Conservation (phyloP, 2,888 invertebrate species). For the Drosophila mimetica region DNA sequence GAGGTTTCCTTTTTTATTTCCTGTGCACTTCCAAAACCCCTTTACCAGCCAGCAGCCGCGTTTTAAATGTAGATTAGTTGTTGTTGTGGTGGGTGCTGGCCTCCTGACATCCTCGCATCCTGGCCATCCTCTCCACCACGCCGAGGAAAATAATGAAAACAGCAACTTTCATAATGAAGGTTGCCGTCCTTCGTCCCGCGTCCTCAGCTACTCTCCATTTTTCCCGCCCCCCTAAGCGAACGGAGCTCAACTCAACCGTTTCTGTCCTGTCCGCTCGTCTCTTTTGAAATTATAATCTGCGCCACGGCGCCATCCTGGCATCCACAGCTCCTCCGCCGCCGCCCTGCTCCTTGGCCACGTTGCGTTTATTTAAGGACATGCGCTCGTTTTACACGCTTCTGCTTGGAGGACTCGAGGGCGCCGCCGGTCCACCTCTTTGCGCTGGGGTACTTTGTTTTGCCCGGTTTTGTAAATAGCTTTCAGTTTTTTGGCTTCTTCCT, state of each 20-base stretch:
- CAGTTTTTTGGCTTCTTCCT: slow-evolving; percentile 52
- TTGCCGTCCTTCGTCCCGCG: slow-evolving; percentile 37
- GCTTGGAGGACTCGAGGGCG: slow-evolving; percentile 52
- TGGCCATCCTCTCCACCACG: slow-evolving; percentile 35
- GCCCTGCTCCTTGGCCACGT: slow-evolving; percentile 28
- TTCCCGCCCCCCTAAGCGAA: slow-evolving; percentile 2
- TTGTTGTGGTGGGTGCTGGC: slow-evolving; percentile 51
- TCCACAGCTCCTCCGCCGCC: slow-evolving; percentile 15
- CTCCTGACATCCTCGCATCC: slow-evolving; percentile 36
- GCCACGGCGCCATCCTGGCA: slow-evolving; percentile 53
- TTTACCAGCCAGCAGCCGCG: slow-evolving; percentile 17
- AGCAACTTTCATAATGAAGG: slow-evolving; percentile 81
- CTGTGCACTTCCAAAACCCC: slow-evolving; percentile 1
- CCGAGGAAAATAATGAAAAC: slow-evolving; percentile 81
- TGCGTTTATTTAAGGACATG: slow-evolving; percentile 70
- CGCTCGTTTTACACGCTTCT: slow-evolving; percentile 65
- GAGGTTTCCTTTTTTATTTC: too few species aligned
- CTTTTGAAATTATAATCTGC: slow-evolving; percentile 82
- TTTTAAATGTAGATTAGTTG: slow-evolving; percentile 78
- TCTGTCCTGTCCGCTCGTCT: slow-evolving; percentile 52
- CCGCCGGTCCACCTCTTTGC: slow-evolving; percentile 29
- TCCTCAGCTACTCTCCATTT: background rate
- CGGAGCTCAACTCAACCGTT: slow-evolving; percentile 42
- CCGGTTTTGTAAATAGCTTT: slow-evolving; percentile 64
- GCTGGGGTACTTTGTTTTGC: slow-evolving; percentile 39